Evolutionary conservation across 1,140 invertebrate genomes (phyloP).

Genomic region (Diorhabda sublineata): DNA sequence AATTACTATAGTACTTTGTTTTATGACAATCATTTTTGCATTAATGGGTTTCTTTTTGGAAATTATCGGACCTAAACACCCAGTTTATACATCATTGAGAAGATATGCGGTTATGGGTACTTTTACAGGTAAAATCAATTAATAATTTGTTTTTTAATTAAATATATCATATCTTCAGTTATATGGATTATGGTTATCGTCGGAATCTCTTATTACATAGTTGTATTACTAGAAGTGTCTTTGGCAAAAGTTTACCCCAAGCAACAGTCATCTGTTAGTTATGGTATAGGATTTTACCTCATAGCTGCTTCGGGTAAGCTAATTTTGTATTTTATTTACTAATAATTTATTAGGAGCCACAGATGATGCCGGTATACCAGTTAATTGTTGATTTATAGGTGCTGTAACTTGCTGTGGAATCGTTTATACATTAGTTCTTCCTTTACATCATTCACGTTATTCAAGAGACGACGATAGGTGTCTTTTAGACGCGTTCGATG

Average conservation of each 20-base stretch:
- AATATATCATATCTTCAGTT: conserved; percentile 34
- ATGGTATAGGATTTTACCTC: conserved; percentile 44
- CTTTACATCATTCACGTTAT: conserved; percentile 46
- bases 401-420: conserved; percentile 37
- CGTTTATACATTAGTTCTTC: conserved; percentile 42
- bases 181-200: conserved; percentile 44
- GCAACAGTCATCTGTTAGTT: conserved; percentile 37
- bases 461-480: conserved; percentile 38
- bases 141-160: conserved; percentile 1
- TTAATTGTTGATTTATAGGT: conserved; percentile 30
- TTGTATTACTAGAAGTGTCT: conserved; percentile 39
- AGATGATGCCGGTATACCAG: background rate
- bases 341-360: background rate
- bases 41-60: conserved; percentile 43
- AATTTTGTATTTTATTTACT: background rate
- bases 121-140: conserved; percentile 36
- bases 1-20: conserved; percentile 42
- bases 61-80: conserved; percentile 39
- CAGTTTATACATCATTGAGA: conserved; percentile 38
- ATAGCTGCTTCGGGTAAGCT: conserved; percentile 39
- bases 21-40: conserved; percentile 45
- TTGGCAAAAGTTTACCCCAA: conserved; percentile 36
- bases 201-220: conserved; percentile 41
- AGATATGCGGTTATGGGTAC: conserved; percentile 41
- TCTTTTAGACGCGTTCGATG: conserved; percentile 44